Percentiles rank a stretch among this genome's conserved stretches.
Conservation (phyloP, 2,888 invertebrate genomes). For the Blomia tropicalis region DNA sequence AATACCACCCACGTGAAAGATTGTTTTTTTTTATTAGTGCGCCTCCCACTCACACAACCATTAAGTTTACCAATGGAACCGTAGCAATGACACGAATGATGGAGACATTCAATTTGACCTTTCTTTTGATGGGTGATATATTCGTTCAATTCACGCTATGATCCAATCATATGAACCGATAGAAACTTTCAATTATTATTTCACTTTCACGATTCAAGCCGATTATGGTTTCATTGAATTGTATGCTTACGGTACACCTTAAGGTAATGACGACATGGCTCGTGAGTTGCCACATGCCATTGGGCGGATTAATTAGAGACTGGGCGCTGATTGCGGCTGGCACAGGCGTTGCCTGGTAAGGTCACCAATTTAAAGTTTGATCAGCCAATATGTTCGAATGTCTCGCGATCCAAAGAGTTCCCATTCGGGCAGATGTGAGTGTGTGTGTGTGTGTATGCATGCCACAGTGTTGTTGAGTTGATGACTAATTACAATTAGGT, state of each 20-base stretch:
- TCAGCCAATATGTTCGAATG: too few relatives aligned
- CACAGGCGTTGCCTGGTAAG: constrained; percentile 1
- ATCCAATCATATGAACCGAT: background rate
- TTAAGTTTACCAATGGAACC: background rate
- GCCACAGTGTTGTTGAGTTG: too few relatives aligned
- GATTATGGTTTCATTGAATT: background rate
- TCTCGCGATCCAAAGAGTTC: too few relatives aligned
- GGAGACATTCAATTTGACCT: background rate
- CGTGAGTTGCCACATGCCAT: too few relatives aligned
- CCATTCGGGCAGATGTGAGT: too few relatives aligned
- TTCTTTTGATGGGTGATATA: background rate
- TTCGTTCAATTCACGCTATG: constrained; percentile 1
- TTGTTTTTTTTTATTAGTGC: background rate
- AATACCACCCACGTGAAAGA: constrained; percentile 12
- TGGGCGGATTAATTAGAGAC: constrained; percentile 8
- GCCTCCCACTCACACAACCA: constrained; percentile 2
- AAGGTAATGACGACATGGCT: background rate
- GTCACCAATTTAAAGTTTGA: constrained; percentile 2
- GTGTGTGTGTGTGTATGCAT: too few relatives aligned
- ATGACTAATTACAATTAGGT: too few relatives aligned
- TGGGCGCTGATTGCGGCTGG: background rate
- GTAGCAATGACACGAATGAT: background rate
- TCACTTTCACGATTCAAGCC: background rate
- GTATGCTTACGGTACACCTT: too few relatives aligned
- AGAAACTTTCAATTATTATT: constrained; percentile 2